Evolutionary conservation across 2,888 invertebrate species (phyloP).

Genomic region (Lycia hirtaria): DNA sequence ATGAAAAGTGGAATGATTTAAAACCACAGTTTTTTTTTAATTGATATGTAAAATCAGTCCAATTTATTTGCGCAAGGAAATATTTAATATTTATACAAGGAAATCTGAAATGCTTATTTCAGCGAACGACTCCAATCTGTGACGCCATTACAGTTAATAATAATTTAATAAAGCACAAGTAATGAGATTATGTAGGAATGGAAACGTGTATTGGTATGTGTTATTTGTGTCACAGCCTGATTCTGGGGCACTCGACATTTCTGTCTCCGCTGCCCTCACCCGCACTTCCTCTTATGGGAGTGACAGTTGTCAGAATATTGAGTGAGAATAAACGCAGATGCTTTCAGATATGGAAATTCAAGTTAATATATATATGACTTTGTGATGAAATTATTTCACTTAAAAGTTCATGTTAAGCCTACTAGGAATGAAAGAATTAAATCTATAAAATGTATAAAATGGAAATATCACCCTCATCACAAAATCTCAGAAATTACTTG

Average conservation of each 20-base stretch:
- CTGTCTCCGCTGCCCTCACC: neutral
- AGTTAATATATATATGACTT: too few relatives aligned
- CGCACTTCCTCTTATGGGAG: neutral
- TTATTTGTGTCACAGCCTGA: neutral
- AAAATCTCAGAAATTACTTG: too few relatives aligned
- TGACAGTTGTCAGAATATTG: neutral
- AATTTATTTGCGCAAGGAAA: too few relatives aligned
- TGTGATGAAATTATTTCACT: too few relatives aligned
- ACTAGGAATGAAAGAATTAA: too few relatives aligned
- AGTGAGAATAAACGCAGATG: neutral
- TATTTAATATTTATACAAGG: neutral
- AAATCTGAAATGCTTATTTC: neutral
- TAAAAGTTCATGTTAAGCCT: too few relatives aligned
- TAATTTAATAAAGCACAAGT: constrained; percentile 16
- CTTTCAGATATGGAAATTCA: too few relatives aligned
- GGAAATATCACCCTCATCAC: too few relatives aligned
- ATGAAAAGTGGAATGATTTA: too few relatives aligned
- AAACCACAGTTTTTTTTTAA: too few relatives aligned
- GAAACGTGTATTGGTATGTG: neutral
- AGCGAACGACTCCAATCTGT: constrained; percentile 5
- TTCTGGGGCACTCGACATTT: neutral
- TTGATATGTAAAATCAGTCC: too few relatives aligned
- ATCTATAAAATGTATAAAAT: too few relatives aligned
- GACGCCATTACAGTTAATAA: constrained; percentile 9
- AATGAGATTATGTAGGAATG: constrained; percentile 9